Base-by-base conservation (phyloP, 2,113 vertebrate genomes). In the Excalfactoria chinensis region DNA sequence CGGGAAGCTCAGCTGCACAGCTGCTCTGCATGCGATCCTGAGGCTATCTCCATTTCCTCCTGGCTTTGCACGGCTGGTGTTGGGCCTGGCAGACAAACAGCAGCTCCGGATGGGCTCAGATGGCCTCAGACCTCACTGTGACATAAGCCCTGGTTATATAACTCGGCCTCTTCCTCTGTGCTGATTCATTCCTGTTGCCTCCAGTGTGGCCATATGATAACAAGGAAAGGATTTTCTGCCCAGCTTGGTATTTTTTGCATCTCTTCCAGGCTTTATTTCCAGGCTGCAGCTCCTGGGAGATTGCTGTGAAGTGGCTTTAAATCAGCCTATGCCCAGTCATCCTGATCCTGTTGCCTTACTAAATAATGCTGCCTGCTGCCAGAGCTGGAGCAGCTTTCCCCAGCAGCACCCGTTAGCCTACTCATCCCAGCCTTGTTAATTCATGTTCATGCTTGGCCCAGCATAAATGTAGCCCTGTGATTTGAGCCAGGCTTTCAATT, bases 131-230 rank as follows among this genome's bases (percentile, higher is more conserved):
- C 74, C 84, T 62, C 1, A 1, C 21, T 8, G 2, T 86, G 95
- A 75, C 84, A 79, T 53, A 62, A 88, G n/a, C 62, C 81, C 35
- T 0, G 1, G 7, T 95, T 90, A 58, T 69, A 40, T 69, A 96
- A 96, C 80, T n/a, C 23, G 0, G 71, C 81, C 81, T 81, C 32
- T 46, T 77, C 28, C 40, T 30, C 82, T 32, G 3, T 93, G 95
- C 93, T 94, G 92, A 90, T 86, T 96, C 95, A 86, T 80, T 49
- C 68, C 62, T 0, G 0, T 63, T 23, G 53, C 58, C 34, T 79
- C 59, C 1, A 0, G 23, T 23, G 70, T 74, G 80, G 46, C 72
- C 7, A 0, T 25, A 26, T 0, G 15, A 44, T 26, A 67, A 30
- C 55, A 41, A 21, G 51, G 71, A 11, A 30, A 12, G 30, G 20